Base-by-base conservation (phyloP, 2,113 vertebrate genomes). In the Aspidoscelis tigris region DNA sequence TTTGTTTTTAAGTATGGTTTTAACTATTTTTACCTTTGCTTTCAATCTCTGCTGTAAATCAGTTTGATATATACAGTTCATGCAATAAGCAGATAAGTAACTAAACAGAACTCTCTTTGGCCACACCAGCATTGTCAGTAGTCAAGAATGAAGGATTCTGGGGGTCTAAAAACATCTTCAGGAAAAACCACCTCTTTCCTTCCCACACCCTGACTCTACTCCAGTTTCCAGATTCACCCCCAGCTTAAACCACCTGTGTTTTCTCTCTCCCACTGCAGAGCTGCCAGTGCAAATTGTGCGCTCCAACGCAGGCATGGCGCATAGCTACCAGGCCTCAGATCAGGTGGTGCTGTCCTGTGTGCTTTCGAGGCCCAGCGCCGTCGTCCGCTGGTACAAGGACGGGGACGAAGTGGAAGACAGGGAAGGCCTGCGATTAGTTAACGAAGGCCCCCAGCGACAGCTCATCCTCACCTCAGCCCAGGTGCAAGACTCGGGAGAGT, bases 301-400 rank as follows among this genome's bases (percentile, higher is more conserved):
- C 73, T 97, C 98, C 24, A 97, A 81, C 0, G 94, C 96, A 64
- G 93, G 93, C n/a, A 94, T 96, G 90, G 91, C 95, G 41, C 95
- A 98, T 88, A 87, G 95, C 16, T 98, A 98, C 9, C 82, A 93
- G 69, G 94, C 93, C 0, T 95, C 96, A 0, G 97, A 98, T 89
- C 95, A 95, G 2, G 97, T 99, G 96, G 96, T 97, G 44, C 89
- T 99, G 89, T 97, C 96, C 92, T 99, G 98, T 53, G 96, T 98
- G 94, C 96, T 99, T 72, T 99, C 98, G 81, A 91, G 92, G 33
- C 92, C 89, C 0, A 96, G 92, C 0, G 96, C 96, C 10, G 65
- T 80, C 0, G 98, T 98, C 58, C 87, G 0, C 58, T 99, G 99
- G 99, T 99, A 98, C 94, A 96, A 97, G 83, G 97, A 99, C 0